These are phyloP conservation scores for Lacerta agilis DNA, from an alignment of 2,797 vertebrate species.

Conservation along the genomic window DNA sequence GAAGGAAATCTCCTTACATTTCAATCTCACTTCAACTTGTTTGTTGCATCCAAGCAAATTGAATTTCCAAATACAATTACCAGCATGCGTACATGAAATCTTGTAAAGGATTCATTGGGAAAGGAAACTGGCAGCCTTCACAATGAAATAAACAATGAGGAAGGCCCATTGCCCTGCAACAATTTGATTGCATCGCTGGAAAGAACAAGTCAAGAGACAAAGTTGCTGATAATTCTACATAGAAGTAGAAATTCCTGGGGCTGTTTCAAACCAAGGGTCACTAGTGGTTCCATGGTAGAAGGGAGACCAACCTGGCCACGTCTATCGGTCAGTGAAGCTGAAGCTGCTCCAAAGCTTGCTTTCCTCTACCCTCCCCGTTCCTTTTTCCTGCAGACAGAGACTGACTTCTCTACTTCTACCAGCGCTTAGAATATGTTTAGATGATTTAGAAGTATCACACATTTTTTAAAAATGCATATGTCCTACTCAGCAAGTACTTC, in stretches of 20 bases:
- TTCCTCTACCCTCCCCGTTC: background rate
- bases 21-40: slow-evolving; percentile 46
- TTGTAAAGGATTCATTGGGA: slow-evolving; percentile 34
- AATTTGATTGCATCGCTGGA: slow-evolving; percentile 17
- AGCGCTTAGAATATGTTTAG: too few species aligned
- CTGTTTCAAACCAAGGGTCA: background rate
- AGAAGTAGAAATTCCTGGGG: slow-evolving; percentile 10
- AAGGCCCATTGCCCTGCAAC: slow-evolving; percentile 53
- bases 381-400: background rate
- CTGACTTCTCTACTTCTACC: too few species aligned
- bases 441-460: too few species aligned
- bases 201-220: slow-evolving; percentile 31
- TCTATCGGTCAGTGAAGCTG: too few species aligned
- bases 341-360: background rate
- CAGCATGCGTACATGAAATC: slow-evolving; percentile 22
- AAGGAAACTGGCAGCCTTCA: slow-evolving; percentile 43
- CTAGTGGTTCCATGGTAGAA: too few species aligned
- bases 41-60: slow-evolving; percentile 54
- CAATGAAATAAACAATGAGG: slow-evolving; percentile 51
- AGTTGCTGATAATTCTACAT: slow-evolving; percentile 12
- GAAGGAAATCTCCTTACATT: slow-evolving; percentile 46
- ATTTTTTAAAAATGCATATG: background rate
- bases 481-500: background rate
- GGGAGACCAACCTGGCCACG: too few species aligned
- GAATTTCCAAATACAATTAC: slow-evolving; percentile 57